A percentile compares a stretch with the other conserved stretches of the same genome.
phyloP scores from a whole-genome alignment of 2,888 invertebrate species.

The Lochmaea crataegi region DNA sequence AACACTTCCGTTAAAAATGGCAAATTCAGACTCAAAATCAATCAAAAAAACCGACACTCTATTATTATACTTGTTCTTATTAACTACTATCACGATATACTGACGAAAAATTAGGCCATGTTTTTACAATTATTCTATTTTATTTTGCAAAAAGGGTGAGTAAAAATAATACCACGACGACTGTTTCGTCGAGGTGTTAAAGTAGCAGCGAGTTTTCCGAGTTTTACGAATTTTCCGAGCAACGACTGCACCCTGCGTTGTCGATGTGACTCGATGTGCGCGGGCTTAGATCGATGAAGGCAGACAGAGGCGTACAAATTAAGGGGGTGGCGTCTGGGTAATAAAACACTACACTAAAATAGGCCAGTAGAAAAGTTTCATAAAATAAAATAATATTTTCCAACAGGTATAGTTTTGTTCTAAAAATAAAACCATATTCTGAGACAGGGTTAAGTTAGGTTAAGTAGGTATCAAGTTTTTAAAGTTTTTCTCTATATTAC shows the following conservation, averaged over 20 bases:
- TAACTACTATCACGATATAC: slow-evolving; percentile 9
- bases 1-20: slow-evolving; percentile 12
- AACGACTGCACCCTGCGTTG: slow-evolving; percentile 40
- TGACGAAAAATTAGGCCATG: slow-evolving; percentile 19
- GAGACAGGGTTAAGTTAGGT: no score
- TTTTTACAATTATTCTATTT: slow-evolving; percentile 4
- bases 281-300: slow-evolving; percentile 34
- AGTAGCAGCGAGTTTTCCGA: slow-evolving; percentile 29
- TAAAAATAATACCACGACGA: slow-evolving; percentile 15
- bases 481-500: no score
- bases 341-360: neutral
- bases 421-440: no score
- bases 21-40: neutral
- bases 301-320: slow-evolving; percentile 14
- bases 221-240: slow-evolving; percentile 30
- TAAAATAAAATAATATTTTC: no score
- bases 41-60: neutral
- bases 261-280: slow-evolving; percentile 17
- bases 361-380: slow-evolving; percentile 4
- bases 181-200: slow-evolving; percentile 32
- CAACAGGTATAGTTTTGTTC: no score
- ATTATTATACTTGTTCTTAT: neutral
- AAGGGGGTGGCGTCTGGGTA: slow-evolving; percentile 2
- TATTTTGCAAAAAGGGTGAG: slow-evolving; percentile 17
- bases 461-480: no score